Evolutionary conservation across 2,888 invertebrate species (phyloP).

Genomic region (Drosophila prolongata): DNA sequence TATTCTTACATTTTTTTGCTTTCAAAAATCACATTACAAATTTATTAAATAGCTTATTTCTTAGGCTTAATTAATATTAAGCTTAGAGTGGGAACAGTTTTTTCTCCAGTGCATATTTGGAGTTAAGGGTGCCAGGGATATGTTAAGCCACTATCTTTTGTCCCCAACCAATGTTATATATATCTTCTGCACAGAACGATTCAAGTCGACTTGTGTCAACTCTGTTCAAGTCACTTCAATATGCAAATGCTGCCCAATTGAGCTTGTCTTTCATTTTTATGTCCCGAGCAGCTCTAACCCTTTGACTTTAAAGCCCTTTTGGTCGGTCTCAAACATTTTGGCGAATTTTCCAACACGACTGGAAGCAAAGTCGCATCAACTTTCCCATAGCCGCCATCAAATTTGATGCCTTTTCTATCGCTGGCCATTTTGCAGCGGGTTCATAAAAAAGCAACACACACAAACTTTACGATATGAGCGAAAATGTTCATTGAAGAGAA

Average conservation of each 20-base stretch:
- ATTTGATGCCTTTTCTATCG: constrained; percentile 73
- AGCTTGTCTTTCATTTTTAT: constrained; percentile 70
- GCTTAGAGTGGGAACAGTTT: neutral
- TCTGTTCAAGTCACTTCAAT: constrained; percentile 66
- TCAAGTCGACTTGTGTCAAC: constrained; percentile 31
- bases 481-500: constrained; percentile 37
- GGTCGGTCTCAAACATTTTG: constrained; percentile 18
- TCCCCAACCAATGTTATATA: neutral
- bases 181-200: constrained; percentile 11
- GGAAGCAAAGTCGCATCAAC: constrained; percentile 42
- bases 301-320: constrained; percentile 53
- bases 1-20: too few species aligned
- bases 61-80: too few species aligned
- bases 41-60: too few species aligned
- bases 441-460: constrained; percentile 58
- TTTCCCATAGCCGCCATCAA: constrained; percentile 55
- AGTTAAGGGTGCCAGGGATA: constrained; percentile 3
- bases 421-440: constrained; percentile 71
- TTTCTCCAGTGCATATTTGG: neutral
- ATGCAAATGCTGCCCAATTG: constrained; percentile 77
- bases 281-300: constrained; percentile 35
- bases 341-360: constrained; percentile 6
- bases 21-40: too few species aligned
- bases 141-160: constrained; percentile 9
- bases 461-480: constrained; percentile 68